phyloP scores from a whole-genome alignment of 2,888 invertebrate genomes.

The Heliconius hortense region DNA sequence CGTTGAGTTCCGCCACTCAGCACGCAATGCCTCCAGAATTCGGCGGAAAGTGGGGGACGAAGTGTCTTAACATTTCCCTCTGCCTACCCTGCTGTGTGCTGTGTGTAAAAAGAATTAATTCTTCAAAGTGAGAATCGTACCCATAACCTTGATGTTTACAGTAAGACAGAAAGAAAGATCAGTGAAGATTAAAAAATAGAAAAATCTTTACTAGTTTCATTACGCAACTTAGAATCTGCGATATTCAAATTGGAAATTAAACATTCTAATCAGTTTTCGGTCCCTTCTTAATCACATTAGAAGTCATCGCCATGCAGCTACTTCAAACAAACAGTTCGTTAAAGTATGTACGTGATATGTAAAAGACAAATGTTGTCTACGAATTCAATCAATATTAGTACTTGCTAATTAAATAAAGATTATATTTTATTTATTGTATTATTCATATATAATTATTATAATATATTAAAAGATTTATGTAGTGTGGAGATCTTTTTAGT shows the following conservation, averaged over 20 bases:
- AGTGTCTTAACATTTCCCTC: too few relatives aligned
- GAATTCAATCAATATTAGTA: background rate
- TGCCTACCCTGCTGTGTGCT: too few relatives aligned
- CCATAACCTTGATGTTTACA: background rate
- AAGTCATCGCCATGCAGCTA: constrained; percentile 7
- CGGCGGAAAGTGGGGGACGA: too few relatives aligned
- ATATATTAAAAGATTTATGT: too few relatives aligned
- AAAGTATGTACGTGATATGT: constrained; percentile 4
- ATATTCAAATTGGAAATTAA: constrained; percentile 3
- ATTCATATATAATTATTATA: too few relatives aligned
- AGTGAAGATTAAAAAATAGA: background rate
- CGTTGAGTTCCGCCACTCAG: too few relatives aligned
- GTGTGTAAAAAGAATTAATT: too few relatives aligned
- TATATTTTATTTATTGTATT: too few relatives aligned
- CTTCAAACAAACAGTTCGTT: constrained; percentile 9
- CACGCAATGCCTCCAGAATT: too few relatives aligned
- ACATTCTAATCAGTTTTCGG: constrained; percentile 2
- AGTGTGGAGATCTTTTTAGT: too few relatives aligned
- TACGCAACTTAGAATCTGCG: background rate
- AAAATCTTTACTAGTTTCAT: background rate
- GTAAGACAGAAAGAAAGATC: background rate
- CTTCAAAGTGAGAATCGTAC: background rate
- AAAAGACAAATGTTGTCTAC: constrained; percentile 1
- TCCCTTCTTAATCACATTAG: constrained; percentile 8
- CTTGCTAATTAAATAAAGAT: too few relatives aligned